Evolutionary conservation across 2,888 invertebrate genomes (phyloP), one percentile per base, ranked within the genome.

Genomic region (Latrodectus hesperus): DNA sequence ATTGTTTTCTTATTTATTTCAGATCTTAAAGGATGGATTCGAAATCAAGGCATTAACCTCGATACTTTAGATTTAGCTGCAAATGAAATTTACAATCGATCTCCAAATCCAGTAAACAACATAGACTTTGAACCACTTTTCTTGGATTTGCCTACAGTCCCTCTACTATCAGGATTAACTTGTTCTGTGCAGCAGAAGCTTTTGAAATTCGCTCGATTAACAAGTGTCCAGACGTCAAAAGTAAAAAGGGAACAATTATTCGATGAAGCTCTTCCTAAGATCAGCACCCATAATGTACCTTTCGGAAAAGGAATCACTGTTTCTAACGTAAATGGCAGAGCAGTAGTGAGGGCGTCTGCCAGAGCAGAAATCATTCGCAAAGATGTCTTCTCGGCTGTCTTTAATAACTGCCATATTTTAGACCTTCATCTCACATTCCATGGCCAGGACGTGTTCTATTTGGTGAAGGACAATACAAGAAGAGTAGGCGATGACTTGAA

Each of bases 361-460:
- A 91, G 96, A 91, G 90, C 90, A 11, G 90, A 91, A 70, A 90
- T 90, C 10, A 97, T 98, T 4, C 96, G 97, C 0, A 97, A 97
- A 91, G 98, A 98, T 91, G 98, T 98, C 52, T 96, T 98, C n/a
- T 96, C 97, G 8, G 97, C 97, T 0, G 97, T 98, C 67, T 96
- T 99, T 92, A 98, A 98, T 92, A 97, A 97, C 92, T 97, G 98
- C 0, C 96, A 95, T 93, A 96, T 98, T 94, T 93, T 98, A 88
- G 97, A 98, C 90, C 94, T 98, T 0, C 97, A 97, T 93, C 97
- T 98, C 92, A 97, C 96, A 91, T 96, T 97, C 79, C 97, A 97
- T 91, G 98, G 98, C 90, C 97, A 97, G 91, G 98, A 98, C 92
- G 96, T 97, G 11, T 98, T 98, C 93, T 98, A 98, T 92, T 98